These are phyloP conservation scores for Coptotermes formosanus DNA, from an alignment of 1,140 invertebrate genomes.

Conservation along the genomic window DNA sequence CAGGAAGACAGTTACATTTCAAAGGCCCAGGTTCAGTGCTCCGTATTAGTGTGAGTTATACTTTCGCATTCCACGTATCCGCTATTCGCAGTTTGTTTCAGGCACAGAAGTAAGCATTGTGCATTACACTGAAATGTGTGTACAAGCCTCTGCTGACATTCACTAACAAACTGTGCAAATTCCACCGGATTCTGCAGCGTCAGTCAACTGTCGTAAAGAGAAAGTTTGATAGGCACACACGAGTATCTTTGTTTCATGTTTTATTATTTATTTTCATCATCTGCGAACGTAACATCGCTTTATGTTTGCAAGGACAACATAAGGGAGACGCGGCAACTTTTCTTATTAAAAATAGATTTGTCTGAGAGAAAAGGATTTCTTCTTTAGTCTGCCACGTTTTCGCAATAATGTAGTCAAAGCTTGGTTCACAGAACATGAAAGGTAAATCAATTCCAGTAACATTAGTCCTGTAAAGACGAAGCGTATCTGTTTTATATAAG, in stretches of 20 bases:
- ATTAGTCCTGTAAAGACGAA: too few relatives aligned
- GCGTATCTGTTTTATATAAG: too few relatives aligned
- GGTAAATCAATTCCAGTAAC: too few relatives aligned
- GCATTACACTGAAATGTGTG: background rate
- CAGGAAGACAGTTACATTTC: too few relatives aligned
- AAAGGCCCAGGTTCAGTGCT: too few relatives aligned
- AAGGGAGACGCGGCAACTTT: background rate
- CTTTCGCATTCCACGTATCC: too few relatives aligned
- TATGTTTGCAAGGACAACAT: background rate
- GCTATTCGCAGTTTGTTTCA: too few relatives aligned
- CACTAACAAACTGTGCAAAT: slow-evolving; percentile 8
- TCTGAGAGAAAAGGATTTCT: background rate
- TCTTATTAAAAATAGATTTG: slow-evolving; percentile 6
- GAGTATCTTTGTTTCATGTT: background rate
- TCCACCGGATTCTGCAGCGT: slow-evolving; percentile 1
- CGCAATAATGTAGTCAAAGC: background rate
- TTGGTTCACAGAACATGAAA: background rate
- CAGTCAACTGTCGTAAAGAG: background rate
- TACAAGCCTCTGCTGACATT: background rate
- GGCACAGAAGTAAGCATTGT: too few relatives aligned
- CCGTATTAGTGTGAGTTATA: too few relatives aligned
- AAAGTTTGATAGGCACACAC: background rate
- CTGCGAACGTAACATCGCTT: background rate
- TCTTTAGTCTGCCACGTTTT: background rate
- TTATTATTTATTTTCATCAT: background rate